Base-by-base conservation (phyloP, 2,888 invertebrate genomes). In the Emmelina monodactyla region DNA sequence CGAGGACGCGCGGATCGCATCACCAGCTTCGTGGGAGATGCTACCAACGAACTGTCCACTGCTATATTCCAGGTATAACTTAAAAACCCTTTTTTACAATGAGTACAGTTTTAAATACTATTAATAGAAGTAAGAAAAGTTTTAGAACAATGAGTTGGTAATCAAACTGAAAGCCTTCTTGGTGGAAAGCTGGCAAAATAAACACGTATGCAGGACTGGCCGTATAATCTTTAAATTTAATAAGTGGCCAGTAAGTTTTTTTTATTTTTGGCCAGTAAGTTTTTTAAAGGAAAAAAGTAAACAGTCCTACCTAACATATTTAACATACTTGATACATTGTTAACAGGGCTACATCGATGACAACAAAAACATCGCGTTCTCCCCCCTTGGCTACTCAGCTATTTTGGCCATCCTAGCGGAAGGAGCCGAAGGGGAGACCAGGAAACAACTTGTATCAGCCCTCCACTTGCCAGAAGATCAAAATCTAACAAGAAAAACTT, bases 341-440 rank as follows among this genome's bases (percentile, higher is more conserved):
- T 61, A 68, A 11, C 59, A 83, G 83, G 79, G 81, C 5, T 82
- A 81, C 50, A 80, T 80, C 2, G 81, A 82, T 16, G 79, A 79
- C 46, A 58, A 71, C 28, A 71, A 62, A 32, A 86, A 87, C 49
- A 82, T 84, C 35, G 87, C 85, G 2, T 84, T 86, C 43, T 86
- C 87, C 0, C 87, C 87, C 0, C 61, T 87, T 28, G 87, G 87
- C 0, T 84, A 85, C 41, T 82, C 85, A 1, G 76, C 83, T 1
- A 84, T 86, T 34, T 59, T 87, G 25, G 86, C 85, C 0, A 82
- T 87, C 32, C 55, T 87, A 12, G 84, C 85, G 0, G 87, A 87
- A 63, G 87, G 85, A 9, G 80, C 87, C 0, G 62, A 62, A 13
- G 85, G 85, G 0, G 82, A 83, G 39, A 86, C 86, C 0, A 81